Conservation (phyloP, 2,888 invertebrate species). For the Polydrusus tereticollis region DNA sequence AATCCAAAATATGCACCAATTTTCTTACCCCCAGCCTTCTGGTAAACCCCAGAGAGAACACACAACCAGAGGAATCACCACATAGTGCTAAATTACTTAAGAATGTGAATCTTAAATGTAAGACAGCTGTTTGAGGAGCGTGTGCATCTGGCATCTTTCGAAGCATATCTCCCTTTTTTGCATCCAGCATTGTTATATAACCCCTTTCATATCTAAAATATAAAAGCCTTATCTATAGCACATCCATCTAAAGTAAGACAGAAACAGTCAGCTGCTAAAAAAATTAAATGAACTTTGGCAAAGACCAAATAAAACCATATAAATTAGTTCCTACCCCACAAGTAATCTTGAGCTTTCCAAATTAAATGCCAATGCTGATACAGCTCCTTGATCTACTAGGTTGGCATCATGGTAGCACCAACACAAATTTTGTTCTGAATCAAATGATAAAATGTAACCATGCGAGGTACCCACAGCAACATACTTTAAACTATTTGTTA, state of each 20-base stretch:
- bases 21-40: conserved; percentile 83
- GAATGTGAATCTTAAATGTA: conserved; percentile 73
- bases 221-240: too few relatives aligned
- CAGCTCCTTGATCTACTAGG: conserved; percentile 80
- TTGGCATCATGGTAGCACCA: conserved; percentile 86
- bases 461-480: conserved; percentile 96
- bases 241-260: too few relatives aligned
- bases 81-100: conserved; percentile 77
- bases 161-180: conserved; percentile 81
- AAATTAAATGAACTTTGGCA: neutral
- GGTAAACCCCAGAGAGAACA: conserved; percentile 93
- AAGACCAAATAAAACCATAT: neutral
- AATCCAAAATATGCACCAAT: too few relatives aligned
- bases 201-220: conserved; percentile 77
- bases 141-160: conserved; percentile 84
- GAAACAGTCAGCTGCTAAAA: neutral
- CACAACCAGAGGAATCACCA: conserved; percentile 90
- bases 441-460: conserved; percentile 90
- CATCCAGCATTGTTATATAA: conserved; percentile 92
- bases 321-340: conserved; percentile 71
- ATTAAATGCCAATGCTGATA: conserved; percentile 89
- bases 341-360: conserved; percentile 87
- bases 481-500: conserved; percentile 81
- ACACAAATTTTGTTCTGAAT: conserved; percentile 86
- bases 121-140: conserved; percentile 85